Percentiles rank a stretch among this genome's conserved stretches.
Evolutionary conservation across 2,888 invertebrate genomes (phyloP).

Genomic region (Leucophora obtusa): DNA sequence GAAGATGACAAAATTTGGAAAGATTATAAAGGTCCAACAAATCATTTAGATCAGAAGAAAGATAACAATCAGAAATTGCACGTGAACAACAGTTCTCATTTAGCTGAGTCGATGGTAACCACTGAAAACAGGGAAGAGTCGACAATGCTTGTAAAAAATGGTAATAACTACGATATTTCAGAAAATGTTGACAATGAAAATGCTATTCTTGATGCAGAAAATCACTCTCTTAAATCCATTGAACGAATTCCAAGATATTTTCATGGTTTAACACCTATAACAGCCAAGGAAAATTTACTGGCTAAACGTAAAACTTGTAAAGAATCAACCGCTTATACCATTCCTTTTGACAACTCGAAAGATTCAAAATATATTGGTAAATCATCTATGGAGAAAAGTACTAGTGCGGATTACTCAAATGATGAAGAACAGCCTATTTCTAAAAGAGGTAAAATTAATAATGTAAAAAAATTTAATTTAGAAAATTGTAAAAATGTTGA

Average conservation of each 20-base stretch:
- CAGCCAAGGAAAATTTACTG: slow-evolving; percentile 32
- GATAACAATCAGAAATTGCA: not conserved
- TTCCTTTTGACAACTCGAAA: slow-evolving; percentile 64
- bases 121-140: not conserved
- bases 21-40: not conserved
- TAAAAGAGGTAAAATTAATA: not conserved
- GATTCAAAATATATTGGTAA: not conserved
- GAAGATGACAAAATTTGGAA: not conserved
- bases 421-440: not conserved
- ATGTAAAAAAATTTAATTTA: not conserved
- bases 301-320: slow-evolving; percentile 47
- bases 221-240: slow-evolving; percentile 10
- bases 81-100: not conserved
- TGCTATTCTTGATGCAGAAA: not conserved
- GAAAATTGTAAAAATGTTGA: not conserved
- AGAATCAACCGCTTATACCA: slow-evolving; percentile 68
- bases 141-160: not conserved
- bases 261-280: slow-evolving; percentile 65
- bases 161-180: not conserved
- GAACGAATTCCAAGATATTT: slow-evolving; percentile 66
- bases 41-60: not conserved
- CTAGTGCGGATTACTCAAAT: not conserved
- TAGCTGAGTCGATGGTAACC: not conserved
- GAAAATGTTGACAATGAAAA: not conserved
- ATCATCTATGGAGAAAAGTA: not conserved